Percentiles rank a stretch among this genome's conserved stretches.
phyloP scores from a whole-genome alignment of 92 coral and sea anemone species.

The Phenganax stokvisi region DNA sequence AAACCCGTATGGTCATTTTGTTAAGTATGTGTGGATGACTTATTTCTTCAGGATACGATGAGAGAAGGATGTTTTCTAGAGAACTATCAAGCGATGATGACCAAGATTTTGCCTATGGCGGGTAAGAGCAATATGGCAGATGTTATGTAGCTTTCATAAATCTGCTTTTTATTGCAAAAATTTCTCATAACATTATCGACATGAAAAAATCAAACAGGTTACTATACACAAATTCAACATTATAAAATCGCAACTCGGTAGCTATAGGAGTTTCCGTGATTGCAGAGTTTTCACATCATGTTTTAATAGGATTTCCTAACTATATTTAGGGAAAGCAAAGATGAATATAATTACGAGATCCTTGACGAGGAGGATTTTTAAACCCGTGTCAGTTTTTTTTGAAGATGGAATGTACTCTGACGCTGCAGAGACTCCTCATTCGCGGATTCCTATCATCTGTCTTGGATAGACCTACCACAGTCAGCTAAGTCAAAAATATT shows the following conservation, averaged over 20 bases:
- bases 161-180: neutral
- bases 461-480: too few species aligned
- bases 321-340: neutral
- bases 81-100: constrained; percentile 33
- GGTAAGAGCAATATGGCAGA: neutral
- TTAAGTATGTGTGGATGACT: neutral
- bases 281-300: neutral
- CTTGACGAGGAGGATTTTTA: constrained; percentile 27
- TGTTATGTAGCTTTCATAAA: too few species aligned
- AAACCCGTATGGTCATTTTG: neutral
- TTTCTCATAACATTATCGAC: neutral
- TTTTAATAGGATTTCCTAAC: neutral
- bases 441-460: too few species aligned
- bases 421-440: neutral
- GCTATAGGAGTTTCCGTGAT: neutral
- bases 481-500: too few species aligned
- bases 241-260: too few species aligned
- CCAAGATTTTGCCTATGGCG: constrained; percentile 15
- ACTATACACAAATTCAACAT: too few species aligned
- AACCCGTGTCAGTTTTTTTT: neutral
- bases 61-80: constrained; percentile 12
- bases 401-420: neutral
- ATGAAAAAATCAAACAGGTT: too few species aligned
- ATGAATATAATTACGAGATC: constrained; percentile 30
- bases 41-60: neutral